phyloP scores from a whole-genome alignment of 53 echinoderm and acorn worm species.

The Henricia sp. region DNA sequence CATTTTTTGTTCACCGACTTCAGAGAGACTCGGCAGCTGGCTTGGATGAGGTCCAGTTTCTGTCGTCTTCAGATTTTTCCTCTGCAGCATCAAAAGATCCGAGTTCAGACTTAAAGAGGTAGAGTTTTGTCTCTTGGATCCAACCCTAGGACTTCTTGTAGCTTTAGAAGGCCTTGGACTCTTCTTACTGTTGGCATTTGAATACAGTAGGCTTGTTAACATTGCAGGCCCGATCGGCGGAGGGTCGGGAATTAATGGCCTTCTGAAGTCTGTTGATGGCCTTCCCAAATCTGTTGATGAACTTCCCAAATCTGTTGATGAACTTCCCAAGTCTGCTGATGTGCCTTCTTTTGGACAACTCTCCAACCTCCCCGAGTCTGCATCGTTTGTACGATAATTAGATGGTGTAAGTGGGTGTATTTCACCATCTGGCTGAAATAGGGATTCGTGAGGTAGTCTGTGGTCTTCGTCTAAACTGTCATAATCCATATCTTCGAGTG shows the following conservation, averaged over 20 bases:
- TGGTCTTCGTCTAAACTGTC: constrained; percentile 40
- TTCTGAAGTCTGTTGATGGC: too few relatives aligned
- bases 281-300: too few relatives aligned
- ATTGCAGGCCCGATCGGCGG: constrained; percentile 1
- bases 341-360: neutral
- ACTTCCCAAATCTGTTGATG: too few relatives aligned
- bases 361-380: neutral
- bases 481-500: constrained; percentile 6
- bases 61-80: constrained; percentile 41
- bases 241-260: neutral
- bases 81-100: constrained; percentile 24
- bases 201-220: neutral
- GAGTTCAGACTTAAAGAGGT: constrained; percentile 23
- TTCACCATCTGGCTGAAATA: neutral
- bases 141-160: too few relatives aligned
- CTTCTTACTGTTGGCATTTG: too few relatives aligned
- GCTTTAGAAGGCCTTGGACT: too few relatives aligned
- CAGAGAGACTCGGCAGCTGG: constrained; percentile 61
- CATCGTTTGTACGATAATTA: neutral
- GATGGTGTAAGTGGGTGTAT: neutral
- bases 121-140: too few relatives aligned
- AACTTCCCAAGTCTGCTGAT: too few relatives aligned
- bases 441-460: too few relatives aligned
- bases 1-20: constrained; percentile 42
- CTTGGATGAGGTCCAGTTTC: constrained; percentile 64